A percentile compares a stretch with the other conserved stretches of the same genome.
phyloP scores from a whole-genome alignment of 2,797 vertebrate species.

The Catharus ustulatus region DNA sequence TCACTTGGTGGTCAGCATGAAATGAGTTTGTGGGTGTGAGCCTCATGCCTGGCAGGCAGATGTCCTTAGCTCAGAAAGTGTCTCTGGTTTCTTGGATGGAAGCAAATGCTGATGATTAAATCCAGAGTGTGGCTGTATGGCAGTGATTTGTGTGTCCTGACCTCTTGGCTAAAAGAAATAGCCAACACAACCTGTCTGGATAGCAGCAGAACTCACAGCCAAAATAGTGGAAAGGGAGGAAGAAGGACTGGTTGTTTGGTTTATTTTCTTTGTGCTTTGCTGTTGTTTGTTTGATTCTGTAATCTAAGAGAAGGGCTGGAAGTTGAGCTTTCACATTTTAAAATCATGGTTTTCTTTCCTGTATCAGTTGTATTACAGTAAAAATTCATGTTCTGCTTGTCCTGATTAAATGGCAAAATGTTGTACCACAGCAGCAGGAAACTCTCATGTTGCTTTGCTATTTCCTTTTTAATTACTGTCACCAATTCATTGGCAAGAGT shows the following conservation, averaged over 20 bases:
- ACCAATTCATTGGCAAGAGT: conserved; percentile 29
- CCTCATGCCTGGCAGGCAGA: background rate
- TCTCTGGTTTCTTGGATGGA: background rate
- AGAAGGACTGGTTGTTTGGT: background rate
- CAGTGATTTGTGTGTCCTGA: background rate
- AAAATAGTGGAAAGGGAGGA: background rate
- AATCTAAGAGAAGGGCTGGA: background rate
- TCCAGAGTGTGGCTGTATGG: background rate
- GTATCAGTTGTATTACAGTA: background rate
- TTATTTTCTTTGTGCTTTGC: background rate
- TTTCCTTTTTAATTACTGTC: conserved; percentile 50
- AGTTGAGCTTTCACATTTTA: background rate
- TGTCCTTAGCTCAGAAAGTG: background rate
- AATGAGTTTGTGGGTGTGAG: background rate
- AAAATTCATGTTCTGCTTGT: background rate
- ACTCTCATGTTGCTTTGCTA: background rate
- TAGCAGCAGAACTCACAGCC: background rate
- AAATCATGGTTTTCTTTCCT: background rate
- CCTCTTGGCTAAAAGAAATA: background rate
- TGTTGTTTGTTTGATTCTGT: background rate
- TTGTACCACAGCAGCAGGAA: background rate
- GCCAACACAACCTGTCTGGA: background rate
- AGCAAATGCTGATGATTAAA: background rate
- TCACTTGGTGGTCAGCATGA: background rate
- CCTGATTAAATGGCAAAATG: conserved; percentile 3